These are phyloP conservation scores for Drosophila subobscura DNA, from an alignment of 1,140 invertebrate species.

Conservation along the genomic window DNA sequence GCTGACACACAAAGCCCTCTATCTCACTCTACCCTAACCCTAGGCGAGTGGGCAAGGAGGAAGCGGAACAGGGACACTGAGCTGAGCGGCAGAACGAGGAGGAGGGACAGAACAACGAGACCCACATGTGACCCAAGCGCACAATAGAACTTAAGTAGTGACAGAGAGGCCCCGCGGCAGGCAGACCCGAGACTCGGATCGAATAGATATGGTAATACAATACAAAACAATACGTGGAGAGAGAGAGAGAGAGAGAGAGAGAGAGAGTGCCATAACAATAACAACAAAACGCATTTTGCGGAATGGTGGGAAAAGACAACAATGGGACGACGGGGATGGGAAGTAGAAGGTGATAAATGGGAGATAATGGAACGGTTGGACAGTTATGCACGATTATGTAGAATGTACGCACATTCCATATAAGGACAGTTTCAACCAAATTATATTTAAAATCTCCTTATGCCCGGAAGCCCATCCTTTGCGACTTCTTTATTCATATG, in stretches of 20 bases:
- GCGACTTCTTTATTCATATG: too few relatives aligned
- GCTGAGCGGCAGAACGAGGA: conserved; percentile 11
- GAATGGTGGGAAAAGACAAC: conserved; percentile 48
- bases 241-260: too few relatives aligned
- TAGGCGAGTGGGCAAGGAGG: conserved; percentile 7
- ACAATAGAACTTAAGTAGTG: conserved; percentile 49
- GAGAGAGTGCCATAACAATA: conserved; percentile 36
- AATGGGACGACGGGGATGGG: conserved; percentile 20
- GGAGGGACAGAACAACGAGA: background rate
- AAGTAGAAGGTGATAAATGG: conserved; percentile 43
- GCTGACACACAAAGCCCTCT: conserved; percentile 21
- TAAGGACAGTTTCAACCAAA: conserved; percentile 1
- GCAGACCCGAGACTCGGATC: conserved; percentile 15
- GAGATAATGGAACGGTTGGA: conserved; percentile 28
- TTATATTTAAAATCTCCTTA: too few relatives aligned
- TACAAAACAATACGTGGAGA: conserved; percentile 5
- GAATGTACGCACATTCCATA: too few relatives aligned
- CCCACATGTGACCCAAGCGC: conserved; percentile 37
- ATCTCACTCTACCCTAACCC: conserved; percentile 18
- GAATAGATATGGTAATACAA: conserved; percentile 51
- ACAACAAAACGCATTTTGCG: conserved; percentile 34
- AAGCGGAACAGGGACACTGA: conserved; percentile 24
- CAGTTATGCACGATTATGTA: conserved; percentile 1
- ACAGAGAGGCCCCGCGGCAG: conserved; percentile 10
- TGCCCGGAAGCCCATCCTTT: too few relatives aligned